Percentiles rank a stretch among this genome's conserved stretches.
These are phyloP conservation scores for Sitta europaea DNA, from an alignment of 2,113 vertebrate genomes.

Conservation along the genomic window DNA sequence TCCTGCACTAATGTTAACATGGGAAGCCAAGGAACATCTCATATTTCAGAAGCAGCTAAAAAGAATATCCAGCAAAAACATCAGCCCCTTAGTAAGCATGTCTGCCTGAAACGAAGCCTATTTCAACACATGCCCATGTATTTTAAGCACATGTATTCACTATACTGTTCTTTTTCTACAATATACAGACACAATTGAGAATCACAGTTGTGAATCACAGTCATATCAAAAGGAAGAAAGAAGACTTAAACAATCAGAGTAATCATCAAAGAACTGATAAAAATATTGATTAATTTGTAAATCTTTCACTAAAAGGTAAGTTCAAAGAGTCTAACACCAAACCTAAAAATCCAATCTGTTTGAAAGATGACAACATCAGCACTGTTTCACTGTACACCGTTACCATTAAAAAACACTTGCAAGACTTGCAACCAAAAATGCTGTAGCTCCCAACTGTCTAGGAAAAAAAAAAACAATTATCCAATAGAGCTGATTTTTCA, in stretches of 20 bases:
- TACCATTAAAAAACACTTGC: not conserved
- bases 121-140: not conserved
- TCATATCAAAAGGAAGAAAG: not conserved
- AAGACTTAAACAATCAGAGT: not conserved
- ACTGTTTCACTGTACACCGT: not conserved
- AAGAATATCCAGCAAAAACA: not conserved
- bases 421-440: not conserved
- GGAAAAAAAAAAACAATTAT: not conserved
- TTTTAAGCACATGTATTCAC: not conserved
- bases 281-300: not conserved
- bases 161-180: not conserved
- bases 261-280: not conserved
- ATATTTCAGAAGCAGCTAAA: not conserved
- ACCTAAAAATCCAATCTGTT: not conserved
- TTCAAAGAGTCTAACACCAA: not conserved
- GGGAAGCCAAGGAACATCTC: not conserved
- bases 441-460: not conserved
- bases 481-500: constrained; percentile 19
- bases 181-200: not conserved
- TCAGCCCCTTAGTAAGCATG: rapidly evolving
- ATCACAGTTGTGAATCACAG: not conserved
- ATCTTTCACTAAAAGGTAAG: not conserved
- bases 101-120: not conserved
- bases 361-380: not conserved
- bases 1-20: not conserved